Percentiles rank a stretch among this genome's conserved stretches.
These are phyloP conservation scores for Micropoecilia bifurca DNA, from an alignment of 2,797 vertebrate species.

Conservation along the genomic window DNA sequence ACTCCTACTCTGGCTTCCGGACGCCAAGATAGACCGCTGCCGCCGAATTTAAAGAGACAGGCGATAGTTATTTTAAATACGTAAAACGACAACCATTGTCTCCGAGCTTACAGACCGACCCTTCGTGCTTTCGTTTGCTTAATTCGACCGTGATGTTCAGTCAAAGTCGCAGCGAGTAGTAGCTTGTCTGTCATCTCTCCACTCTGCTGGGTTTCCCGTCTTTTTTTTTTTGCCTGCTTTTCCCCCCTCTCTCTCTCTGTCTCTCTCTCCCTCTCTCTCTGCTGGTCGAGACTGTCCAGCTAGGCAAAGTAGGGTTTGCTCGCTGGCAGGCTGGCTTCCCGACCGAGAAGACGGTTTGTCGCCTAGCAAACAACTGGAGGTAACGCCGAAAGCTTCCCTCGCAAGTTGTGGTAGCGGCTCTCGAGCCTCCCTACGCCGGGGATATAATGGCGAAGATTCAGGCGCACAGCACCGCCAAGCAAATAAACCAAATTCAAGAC, in stretches of 20 bases:
- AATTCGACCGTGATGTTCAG: conserved; percentile 57
- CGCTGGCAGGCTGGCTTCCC: conserved; percentile 74
- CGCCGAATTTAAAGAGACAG: conserved; percentile 91
- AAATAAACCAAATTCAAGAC: conserved; percentile 86
- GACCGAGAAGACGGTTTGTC: conserved; percentile 77
- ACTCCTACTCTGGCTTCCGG: conserved; percentile 84
- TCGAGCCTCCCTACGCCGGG: conserved; percentile 73
- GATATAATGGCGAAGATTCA: conserved; percentile 90
- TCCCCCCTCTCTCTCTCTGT: conserved; percentile 43
- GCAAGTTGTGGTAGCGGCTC: conserved; percentile 76
- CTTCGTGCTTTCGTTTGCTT: conserved; percentile 40
- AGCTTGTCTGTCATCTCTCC: conserved; percentile 67
- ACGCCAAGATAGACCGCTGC: conserved; percentile 83
- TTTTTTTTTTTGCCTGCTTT: conserved; percentile 33
- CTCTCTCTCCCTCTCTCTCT: conserved; percentile 56
- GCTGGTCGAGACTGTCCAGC: conserved; percentile 73
- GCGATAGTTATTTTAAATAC: conserved; percentile 80
- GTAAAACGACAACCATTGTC: conserved; percentile 82
- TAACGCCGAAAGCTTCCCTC: conserved; percentile 70
- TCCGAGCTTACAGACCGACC: conserved; percentile 60
- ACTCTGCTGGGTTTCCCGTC: conserved; percentile 70
- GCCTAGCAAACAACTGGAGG: conserved; percentile 79
- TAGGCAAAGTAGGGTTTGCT: conserved; percentile 75
- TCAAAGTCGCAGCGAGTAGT: conserved; percentile 71
- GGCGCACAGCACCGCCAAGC: conserved; percentile 85